Base-by-base conservation (phyloP, 2,113 vertebrate species). In the Himantopus leucocephalus region DNA sequence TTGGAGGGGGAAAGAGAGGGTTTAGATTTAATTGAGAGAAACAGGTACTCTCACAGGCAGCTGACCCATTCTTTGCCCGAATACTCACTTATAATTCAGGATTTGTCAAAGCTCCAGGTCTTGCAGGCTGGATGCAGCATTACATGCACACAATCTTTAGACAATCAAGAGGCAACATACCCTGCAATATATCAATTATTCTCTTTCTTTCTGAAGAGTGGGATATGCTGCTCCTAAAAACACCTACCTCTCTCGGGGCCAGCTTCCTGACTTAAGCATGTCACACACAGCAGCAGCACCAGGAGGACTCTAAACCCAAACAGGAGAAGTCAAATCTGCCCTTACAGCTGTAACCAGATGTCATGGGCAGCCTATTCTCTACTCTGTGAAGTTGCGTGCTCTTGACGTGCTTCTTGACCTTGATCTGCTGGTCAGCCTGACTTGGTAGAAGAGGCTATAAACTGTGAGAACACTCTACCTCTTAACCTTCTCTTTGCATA, bases 231-330 rank as follows among this genome's bases (percentile, higher is more conserved):
- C 19, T 43, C 7, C 30, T 35, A 22, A 81, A 63, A 35, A 29
- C 0, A 0, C 4, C 2, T 71, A 43, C 18, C 20, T 68, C 35
- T 63, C 14, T 35, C 30, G 15, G 53, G 14, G 6, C 6, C 4
- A 35, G 3, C 5, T 55, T 80, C 48, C 34, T 67, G 9, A 30
- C 17, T n/a, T 22, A 23, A 20, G 4, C 8, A 68, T 30, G 20
- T 84, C 27, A 63, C 17, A 4, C 13, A 19, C 9, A 63, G 20
- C 2, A 62, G 34, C 23, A 83, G 15, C 6, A 53, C 1, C 3
- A 71, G 29, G 12, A 85, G 19, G 17, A 32, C 32, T 84, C 48
- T 55, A 32, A 90, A 83, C 3, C 8, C 23, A 84, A 58, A 10
- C 1, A 48, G 34, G 21, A 68, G 22, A 47, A 66, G 14, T 39